Percentiles rank a stretch among this genome's conserved stretches.
Conservation (phyloP, 2,797 vertebrate genomes). For the Microtus agrestis region DNA sequence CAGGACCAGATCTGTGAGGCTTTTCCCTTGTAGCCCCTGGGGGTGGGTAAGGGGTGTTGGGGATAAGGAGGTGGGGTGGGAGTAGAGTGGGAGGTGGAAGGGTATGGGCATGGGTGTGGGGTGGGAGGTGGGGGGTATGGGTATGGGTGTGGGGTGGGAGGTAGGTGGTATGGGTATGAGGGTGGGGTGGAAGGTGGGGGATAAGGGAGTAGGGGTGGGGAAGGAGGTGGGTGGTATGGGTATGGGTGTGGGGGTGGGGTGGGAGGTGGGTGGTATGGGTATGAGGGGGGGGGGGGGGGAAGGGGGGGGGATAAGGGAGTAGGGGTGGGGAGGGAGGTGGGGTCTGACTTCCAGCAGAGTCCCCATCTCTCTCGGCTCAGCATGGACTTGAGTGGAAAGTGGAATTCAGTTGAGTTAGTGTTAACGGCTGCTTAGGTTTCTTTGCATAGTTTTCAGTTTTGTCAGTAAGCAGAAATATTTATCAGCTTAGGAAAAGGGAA, state of each 20-base stretch:
- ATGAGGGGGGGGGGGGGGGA: too few species aligned
- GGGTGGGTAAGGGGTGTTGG: too few species aligned
- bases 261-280: background rate
- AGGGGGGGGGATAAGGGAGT: too few species aligned
- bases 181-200: too few species aligned
- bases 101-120: background rate
- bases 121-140: background rate
- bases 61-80: too few species aligned
- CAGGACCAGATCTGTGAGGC: background rate
- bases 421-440: background rate
- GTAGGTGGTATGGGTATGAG: too few species aligned
- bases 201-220: too few species aligned
- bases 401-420: background rate
- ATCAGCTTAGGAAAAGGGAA: background rate
- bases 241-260: too few species aligned
- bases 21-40: background rate
- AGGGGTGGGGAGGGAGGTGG: background rate
- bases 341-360: background rate
- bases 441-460: background rate
- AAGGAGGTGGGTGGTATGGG: background rate
- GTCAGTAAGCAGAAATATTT: background rate
- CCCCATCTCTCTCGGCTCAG: background rate
- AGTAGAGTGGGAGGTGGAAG: background rate
- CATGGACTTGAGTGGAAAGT: background rate
- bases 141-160: too few species aligned